These are phyloP conservation scores for Myripristis murdjan DNA, from an alignment of 2,797 vertebrate genomes.

Conservation along the genomic window DNA sequence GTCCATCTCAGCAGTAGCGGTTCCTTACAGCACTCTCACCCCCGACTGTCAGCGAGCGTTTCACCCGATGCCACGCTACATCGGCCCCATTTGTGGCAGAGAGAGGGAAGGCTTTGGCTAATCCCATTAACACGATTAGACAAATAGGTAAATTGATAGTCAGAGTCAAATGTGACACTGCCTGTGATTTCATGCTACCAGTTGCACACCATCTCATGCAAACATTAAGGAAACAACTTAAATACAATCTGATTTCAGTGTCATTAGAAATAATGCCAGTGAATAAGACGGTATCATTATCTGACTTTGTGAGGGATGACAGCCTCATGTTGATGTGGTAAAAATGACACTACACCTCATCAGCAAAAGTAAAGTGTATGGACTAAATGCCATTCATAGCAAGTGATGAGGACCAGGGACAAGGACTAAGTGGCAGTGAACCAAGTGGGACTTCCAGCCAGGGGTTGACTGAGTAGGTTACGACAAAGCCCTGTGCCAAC, in stretches of 20 bases:
- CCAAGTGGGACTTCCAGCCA: slow-evolving; percentile 34
- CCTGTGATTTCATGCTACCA: slow-evolving; percentile 19
- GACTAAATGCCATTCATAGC: neutral
- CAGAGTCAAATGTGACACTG: slow-evolving; percentile 7
- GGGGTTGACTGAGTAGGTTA: slow-evolving; percentile 36
- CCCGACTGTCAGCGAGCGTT: slow-evolving; percentile 9
- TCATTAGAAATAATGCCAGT: neutral
- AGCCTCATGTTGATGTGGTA: neutral
- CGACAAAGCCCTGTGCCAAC: slow-evolving; percentile 26
- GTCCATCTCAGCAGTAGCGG: slow-evolving; percentile 33
- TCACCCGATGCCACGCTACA: slow-evolving; percentile 42
- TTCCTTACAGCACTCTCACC: slow-evolving; percentile 39
- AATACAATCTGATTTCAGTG: neutral
- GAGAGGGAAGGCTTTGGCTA: slow-evolving; percentile 59
- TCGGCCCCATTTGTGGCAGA: slow-evolving; percentile 36
- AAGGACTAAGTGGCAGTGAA: slow-evolving; percentile 11
- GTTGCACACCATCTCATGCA: neutral
- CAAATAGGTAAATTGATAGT: slow-evolving; percentile 53
- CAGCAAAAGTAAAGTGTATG: neutral
- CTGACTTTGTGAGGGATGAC: neutral
- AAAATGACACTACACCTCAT: neutral
- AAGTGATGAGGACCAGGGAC: slow-evolving; percentile 4
- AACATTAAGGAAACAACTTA: neutral
- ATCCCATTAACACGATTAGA: slow-evolving; percentile 75
- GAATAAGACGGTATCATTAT: neutral